Conservation (phyloP, 2,113 vertebrate genomes). For the Sus scrofa region T2T-Sscrofa CM000812.6:234861501-234862000, state of each 20-base stretch:
- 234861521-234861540: background rate
- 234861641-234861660: background rate
- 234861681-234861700: background rate
- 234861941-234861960: constrained; percentile 2
- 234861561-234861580: background rate
- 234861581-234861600: background rate
- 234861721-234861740: background rate
- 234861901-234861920: constrained; percentile 38
- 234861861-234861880: background rate
- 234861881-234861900: background rate
- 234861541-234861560: background rate
- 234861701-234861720: background rate
- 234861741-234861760: constrained; percentile 9
- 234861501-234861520: background rate
- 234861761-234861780: constrained; percentile 19
- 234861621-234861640: background rate
- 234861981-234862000: background rate
- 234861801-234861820: background rate
- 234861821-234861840: background rate
- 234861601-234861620: background rate
- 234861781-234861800: background rate
- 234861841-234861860: background rate
- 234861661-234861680: background rate
- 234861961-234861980: background rate
- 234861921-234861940: background rate